Base-by-base conservation (phyloP, 2,888 invertebrate genomes). In the Polydesmus complanatus region DNA sequence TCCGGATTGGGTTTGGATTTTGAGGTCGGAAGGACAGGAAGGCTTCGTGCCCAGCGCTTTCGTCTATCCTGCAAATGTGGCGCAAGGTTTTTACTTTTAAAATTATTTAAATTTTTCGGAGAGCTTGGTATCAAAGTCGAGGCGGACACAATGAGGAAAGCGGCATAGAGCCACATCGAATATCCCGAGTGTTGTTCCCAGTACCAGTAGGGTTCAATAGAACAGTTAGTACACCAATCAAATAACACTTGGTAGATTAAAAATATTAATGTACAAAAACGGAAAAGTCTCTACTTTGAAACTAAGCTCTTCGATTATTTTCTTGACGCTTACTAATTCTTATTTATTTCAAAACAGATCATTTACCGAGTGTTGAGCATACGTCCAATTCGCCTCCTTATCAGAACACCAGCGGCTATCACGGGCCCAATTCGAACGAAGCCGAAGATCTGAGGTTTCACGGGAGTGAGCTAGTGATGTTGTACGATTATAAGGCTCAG, bases 1-100 rank as follows among this genome's bases (percentile, higher is more conserved):
- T 75, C 87, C 90, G 0, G 93, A 94, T 74, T 95, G 95, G 95
- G 94, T 87, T 73, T 95, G 94, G 94, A 89, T 95, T 58, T 85
- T 91, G 49, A 80, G 92, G 67, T 87, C 87, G 67, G 91, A 94
- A 71, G 91, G 90, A 0, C 89, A 90, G 68, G 94, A 95, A 74
- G 95, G 95, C 1, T 95, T 95, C 73, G 93, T 95, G 58, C 95
- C 95, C 0, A 88, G 90, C 5, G 90, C 90, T 25, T 94, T 93
- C 70, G 90, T 94, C 0, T 94, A 92, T 77, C 93, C 93, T 0
- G 90, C 88, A 21, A 88, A 78, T 78, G 87, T 88, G 67, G 77
- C 83, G 67, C 82, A 82, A 73, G 80, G 80, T 78, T n/a, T n/a
- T n/a, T n/a, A n/a, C n/a, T n/a, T n/a, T n/a, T n/a, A n/a, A n/a